Base-by-base conservation (phyloP, 2,113 vertebrate genomes). In the Loxodonta africana region DNA sequence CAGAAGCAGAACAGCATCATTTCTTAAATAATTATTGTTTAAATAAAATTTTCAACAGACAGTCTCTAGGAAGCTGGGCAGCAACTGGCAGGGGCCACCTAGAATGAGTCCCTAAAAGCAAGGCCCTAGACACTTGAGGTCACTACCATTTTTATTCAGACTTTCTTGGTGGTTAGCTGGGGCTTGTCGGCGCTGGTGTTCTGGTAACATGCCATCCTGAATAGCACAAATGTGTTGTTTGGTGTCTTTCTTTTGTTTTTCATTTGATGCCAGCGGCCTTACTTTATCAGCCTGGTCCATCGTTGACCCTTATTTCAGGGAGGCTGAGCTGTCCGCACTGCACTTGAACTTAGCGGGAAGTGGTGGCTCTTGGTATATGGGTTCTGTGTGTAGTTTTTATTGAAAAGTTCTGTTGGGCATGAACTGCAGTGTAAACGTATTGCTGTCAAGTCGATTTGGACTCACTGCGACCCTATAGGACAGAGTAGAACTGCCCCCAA, bases 251-350 rank as follows among this genome's bases (percentile, higher is more conserved):
- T 48, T 48, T 77, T 65, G 8, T 46, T 28, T 41, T 44, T 46
- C 14, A 0, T 44, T 21, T 51, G 71, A 41, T 20, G 37, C 1
- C 57, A 3, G 3, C 8, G 1, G 57, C 69, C 37, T 74, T n/a
- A 4, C 0, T 28, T 30, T 18, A 8, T 0, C 17, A 57, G n/a
- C 37, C 48, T 65, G 33, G 1, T 21, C 4, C 20, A 0, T 37
- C 2, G 3, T 33, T 51, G 7, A 0, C 73, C 5, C 1, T 23
- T 23, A 1, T 41, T 76, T 46, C 37, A 0, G 28, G 18, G 28
- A 83, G 60, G 11, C 83, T 6, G 0, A 44, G 57, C 71, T 10
- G 4, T 37, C 63, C 44, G 5, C 9, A 6, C 51, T 65, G 5
- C 9, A 6, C 51, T 65, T 71, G 1, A 2, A 3, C 37, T 20